Evolutionary conservation across 2,113 vertebrate genomes (phyloP), one percentile per base, ranked within the genome.

Genomic region (Pitta sordida): DNA sequence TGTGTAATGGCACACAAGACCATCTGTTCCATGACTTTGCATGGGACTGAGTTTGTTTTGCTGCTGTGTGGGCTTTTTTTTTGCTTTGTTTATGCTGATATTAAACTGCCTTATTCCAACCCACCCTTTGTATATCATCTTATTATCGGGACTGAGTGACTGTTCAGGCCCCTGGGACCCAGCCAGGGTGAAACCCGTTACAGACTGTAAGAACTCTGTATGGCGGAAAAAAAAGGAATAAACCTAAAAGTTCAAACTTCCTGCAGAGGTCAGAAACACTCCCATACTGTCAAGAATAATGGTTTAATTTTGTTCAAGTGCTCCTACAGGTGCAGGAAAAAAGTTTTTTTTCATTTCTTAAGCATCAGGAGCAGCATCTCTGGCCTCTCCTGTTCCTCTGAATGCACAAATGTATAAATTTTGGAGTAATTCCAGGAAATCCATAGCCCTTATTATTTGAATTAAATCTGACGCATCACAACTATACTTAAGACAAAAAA

Each of bases 361-460:
- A 68, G 22, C 14, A 26, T 15, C n/a, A 48, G 7, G 12, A 84
- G 20, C 14, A 58, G 32, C 29, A 59, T 52, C 37, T 83, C 39
- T 22, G 20, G 20, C 22, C 29, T 46, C n/a, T 64, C 24, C 11
- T 48, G 17, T 36, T 89, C 17, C 36, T 41, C 41, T 11, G 18
- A n/a, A 49, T 58, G n/a, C 11, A 73, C 39, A 48, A 71, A 14
- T 44, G 43, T 70, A 30, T 52, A 34, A 2, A 5, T 68, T 65
- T 52, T 63, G 18, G 78, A 59, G 43, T 11, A 11, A 19, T 78
- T 88, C 75, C 64, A 82, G 30, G 23, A 58, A 67, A 73, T 27
- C 12, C 43, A 16, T 17, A 6, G 9, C 23, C 36, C 16, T 75
- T 49, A 21, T 24, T 39, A 37, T 2, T 0, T 0, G 6, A n/a